Conservation (phyloP, 2,797 vertebrate genomes). For the Podarcis siculus region DNA sequence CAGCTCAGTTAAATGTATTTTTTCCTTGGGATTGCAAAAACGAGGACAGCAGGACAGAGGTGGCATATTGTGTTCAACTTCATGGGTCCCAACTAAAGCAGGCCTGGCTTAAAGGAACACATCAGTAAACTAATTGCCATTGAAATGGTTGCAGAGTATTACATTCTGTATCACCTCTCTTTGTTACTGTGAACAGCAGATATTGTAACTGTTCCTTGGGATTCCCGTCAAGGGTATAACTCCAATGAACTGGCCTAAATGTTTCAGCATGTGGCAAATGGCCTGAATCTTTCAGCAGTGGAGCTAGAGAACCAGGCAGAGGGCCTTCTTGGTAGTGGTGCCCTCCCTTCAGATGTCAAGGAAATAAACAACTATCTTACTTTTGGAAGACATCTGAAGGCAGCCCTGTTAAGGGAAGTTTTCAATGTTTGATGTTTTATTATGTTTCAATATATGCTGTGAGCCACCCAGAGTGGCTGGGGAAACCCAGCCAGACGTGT, state of each 20-base stretch:
- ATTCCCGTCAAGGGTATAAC: neutral
- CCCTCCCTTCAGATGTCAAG: no score
- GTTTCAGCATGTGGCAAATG: slow-evolving; percentile 26
- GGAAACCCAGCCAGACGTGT: no score
- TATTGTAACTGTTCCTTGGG: neutral
- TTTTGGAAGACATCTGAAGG: no score
- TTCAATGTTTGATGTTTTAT: no score
- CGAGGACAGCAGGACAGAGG: neutral
- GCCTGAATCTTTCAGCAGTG: no score
- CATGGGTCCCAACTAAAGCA: neutral
- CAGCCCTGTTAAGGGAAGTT: no score
- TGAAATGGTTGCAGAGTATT: neutral
- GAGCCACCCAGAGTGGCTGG: no score
- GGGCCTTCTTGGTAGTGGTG: no score
- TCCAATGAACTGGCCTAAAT: neutral
- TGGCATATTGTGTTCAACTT: neutral
- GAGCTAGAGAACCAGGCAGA: neutral
- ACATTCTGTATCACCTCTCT: neutral
- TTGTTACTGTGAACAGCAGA: neutral
- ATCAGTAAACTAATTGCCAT: neutral
- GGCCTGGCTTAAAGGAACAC: neutral
- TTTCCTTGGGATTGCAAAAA: neutral
- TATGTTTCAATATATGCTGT: no score
- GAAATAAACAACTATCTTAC: no score
- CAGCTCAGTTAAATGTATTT: neutral